Percentiles rank a stretch among this genome's conserved stretches.
These are phyloP conservation scores for Clarias pachynema DNA, from an alignment of 2,797 vertebrate genomes.

Conservation along the genomic window DNA sequence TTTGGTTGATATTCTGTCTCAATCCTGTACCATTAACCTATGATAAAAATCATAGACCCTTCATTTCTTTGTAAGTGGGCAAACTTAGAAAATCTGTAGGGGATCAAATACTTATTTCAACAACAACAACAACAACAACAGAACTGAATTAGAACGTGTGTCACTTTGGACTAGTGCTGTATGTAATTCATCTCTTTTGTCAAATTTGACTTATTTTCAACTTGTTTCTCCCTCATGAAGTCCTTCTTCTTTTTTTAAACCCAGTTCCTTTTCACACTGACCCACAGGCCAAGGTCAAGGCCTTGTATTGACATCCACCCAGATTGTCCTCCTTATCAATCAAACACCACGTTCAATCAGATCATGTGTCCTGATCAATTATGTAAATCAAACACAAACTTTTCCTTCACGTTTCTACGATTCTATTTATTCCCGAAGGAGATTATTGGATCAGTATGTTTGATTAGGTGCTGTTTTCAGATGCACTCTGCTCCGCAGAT, in stretches of 20 bases:
- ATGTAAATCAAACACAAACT: slow-evolving; percentile 56
- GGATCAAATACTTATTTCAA: too few species aligned
- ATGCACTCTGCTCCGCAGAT: slow-evolving; percentile 68
- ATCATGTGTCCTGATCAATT: slow-evolving; percentile 55
- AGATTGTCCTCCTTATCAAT: slow-evolving; percentile 23
- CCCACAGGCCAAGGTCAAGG: slow-evolving; percentile 16
- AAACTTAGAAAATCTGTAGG: too few species aligned
- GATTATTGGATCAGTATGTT: slow-evolving; percentile 72
- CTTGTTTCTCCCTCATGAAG: background rate
- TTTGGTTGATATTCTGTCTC: too few species aligned
- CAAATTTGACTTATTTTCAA: background rate
- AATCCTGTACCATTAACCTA: too few species aligned
- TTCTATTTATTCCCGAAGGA: slow-evolving; percentile 59
- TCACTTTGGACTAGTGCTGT: too few species aligned
- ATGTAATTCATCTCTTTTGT: background rate
- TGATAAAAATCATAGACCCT: too few species aligned
- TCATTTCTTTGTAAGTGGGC: too few species aligned
- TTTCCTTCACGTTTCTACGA: slow-evolving; percentile 56
- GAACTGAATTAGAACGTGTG: too few species aligned
- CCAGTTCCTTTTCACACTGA: background rate
- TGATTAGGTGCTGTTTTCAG: slow-evolving; percentile 59
- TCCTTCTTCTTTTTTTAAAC: background rate
- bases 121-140: too few species aligned
- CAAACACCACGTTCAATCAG: background rate
- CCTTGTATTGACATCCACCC: background rate